phyloP scores from a whole-genome alignment of 2,888 invertebrate species.

The Chrysina gloriosa region DNA sequence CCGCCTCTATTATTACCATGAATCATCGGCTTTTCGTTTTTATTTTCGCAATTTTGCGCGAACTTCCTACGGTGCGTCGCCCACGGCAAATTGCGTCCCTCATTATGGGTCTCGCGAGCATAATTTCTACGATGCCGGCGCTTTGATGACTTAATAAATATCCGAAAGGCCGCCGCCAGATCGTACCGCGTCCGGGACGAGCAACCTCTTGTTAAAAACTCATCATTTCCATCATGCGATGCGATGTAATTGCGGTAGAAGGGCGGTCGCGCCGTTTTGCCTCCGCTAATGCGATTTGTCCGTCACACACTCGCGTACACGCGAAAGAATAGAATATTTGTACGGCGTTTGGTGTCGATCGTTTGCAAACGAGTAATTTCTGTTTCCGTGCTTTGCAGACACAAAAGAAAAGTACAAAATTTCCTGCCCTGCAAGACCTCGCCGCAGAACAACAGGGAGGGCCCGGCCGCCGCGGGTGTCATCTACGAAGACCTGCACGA shows the following conservation, averaged over 20 bases:
- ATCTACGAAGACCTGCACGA: constrained; percentile 85
- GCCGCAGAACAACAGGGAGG: constrained; percentile 69
- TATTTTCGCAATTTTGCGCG: no score
- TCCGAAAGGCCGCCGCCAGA: neutral
- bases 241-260: no score
- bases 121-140: constrained; percentile 9
- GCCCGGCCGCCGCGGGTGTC: constrained; percentile 70
- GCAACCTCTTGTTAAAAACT: constrained; percentile 25
- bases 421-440: constrained; percentile 85
- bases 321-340: no score
- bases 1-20: neutral
- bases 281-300: neutral
- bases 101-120: constrained; percentile 10
- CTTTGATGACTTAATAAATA: constrained; percentile 30
- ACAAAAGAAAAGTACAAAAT: constrained; percentile 88
- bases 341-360: no score
- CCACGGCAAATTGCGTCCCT: constrained; percentile 9
- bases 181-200: neutral
- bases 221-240: constrained; percentile 22
- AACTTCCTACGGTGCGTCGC: neutral
- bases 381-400: constrained; percentile 78
- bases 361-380: neutral
- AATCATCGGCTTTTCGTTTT: neutral
- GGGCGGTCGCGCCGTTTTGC: neutral
- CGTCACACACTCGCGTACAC: neutral